Conservation (phyloP, 2,113 vertebrate genomes). For the Rhagologus leucostigma region DNA sequence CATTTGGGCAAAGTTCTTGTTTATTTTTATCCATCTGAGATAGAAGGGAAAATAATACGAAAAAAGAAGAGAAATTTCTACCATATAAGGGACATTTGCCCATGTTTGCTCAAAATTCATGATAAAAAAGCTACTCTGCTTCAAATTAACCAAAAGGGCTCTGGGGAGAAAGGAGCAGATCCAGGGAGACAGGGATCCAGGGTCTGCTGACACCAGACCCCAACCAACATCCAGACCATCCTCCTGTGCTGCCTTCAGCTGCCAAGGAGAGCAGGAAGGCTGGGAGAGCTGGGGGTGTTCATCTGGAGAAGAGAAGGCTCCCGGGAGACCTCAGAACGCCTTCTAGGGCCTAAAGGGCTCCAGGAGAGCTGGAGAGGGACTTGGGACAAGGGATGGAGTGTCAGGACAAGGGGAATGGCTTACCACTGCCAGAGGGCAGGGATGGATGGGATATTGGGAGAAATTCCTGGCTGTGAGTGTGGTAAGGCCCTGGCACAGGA, state of each 20-base stretch:
- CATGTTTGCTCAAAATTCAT: neutral
- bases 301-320: neutral
- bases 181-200: too few relatives aligned
- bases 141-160: neutral
- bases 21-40: neutral
- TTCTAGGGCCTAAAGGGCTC: neutral
- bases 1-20: neutral
- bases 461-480: neutral
- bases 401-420: neutral
- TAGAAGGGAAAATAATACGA: neutral
- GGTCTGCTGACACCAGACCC: neutral
- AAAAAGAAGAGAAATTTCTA: neutral
- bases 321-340: neutral
- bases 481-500: fast-evolving
- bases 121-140: neutral
- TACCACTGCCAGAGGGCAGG: neutral
- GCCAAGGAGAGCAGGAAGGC: neutral
- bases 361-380: neutral
- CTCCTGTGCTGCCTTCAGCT: neutral
- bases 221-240: neutral
- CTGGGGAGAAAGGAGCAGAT: neutral
- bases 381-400: fast-evolving
- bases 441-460: fast-evolving
- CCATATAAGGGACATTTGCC: neutral
- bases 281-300: neutral